A percentile compares a stretch with the other conserved stretches of the same genome.
Conservation (phyloP, 2,888 invertebrate genomes). For the Mantis religiosa region DNA sequence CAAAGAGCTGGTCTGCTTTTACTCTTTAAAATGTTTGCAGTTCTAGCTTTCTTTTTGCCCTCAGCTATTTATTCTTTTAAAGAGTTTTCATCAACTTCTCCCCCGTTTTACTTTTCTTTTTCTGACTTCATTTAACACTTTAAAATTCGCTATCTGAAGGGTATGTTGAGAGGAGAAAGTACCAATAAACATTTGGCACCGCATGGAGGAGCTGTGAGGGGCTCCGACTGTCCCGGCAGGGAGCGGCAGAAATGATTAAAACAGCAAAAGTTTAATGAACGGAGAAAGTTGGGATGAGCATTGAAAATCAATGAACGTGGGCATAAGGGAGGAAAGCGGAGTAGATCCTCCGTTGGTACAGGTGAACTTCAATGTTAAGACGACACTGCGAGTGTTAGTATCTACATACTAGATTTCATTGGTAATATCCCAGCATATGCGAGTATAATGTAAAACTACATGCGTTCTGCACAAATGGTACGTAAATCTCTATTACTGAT, state of each 20-base stretch:
- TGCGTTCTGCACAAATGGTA: too few relatives aligned
- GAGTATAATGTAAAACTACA: too few relatives aligned
- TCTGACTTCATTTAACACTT: background rate
- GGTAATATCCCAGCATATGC: too few relatives aligned
- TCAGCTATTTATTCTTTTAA: background rate
- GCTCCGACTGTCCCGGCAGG: background rate
- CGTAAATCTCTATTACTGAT: too few relatives aligned
- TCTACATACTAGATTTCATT: too few relatives aligned
- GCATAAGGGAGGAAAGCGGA: background rate
- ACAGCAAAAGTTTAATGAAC: background rate
- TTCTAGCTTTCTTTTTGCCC: too few relatives aligned
- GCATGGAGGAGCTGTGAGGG: background rate
- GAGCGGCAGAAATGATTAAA: background rate
- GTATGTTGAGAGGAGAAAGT: background rate
- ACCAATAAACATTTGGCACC: background rate
- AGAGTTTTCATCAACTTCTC: background rate
- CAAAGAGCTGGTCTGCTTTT: too few relatives aligned
- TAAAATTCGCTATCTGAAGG: background rate
- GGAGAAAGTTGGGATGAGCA: background rate
- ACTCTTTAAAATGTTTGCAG: too few relatives aligned
- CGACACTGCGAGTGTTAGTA: too few relatives aligned
- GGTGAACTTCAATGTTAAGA: background rate
- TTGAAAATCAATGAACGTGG: background rate
- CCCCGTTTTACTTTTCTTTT: background rate
- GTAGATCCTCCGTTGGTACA: background rate